These are phyloP conservation scores for Cosmopolites sordidus DNA, from an alignment of 2,888 invertebrate genomes.

Conservation along the genomic window DNA sequence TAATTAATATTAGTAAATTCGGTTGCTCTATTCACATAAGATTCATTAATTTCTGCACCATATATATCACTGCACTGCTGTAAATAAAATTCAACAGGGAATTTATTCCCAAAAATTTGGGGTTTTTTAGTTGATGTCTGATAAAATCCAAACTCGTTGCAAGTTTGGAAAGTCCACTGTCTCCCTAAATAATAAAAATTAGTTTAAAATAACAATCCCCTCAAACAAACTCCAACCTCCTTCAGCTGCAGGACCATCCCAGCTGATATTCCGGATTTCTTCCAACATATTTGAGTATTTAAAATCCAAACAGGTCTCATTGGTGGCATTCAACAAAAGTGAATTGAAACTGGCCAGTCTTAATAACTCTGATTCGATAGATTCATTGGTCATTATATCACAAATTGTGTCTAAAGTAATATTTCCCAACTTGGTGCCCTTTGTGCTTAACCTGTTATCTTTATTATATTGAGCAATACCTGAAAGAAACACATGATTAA, in stretches of 20 bases:
- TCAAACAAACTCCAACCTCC: too few species aligned
- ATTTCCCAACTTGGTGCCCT: constrained; percentile 56
- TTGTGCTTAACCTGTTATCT: constrained; percentile 73
- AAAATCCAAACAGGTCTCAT: constrained; percentile 77
- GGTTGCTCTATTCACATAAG: constrained; percentile 60
- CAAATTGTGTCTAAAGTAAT: constrained; percentile 81
- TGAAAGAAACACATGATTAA: not conserved
- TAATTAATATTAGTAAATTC: constrained; percentile 74
- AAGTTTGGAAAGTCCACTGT: constrained; percentile 93
- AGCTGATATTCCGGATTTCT: constrained; percentile 62
- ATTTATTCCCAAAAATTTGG: constrained; percentile 68
- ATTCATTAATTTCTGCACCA: constrained; percentile 63
- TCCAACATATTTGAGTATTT: constrained; percentile 73
- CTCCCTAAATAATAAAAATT: constrained; percentile 54
- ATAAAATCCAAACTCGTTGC: constrained; percentile 93
- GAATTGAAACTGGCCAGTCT: constrained; percentile 71
- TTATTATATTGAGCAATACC: constrained; percentile 90
- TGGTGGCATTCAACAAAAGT: constrained; percentile 60
- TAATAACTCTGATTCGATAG: constrained; percentile 56
- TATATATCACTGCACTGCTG: constrained; percentile 82
- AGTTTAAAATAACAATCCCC: too few species aligned
- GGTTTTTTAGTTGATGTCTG: constrained; percentile 74
- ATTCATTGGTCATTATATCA: constrained; percentile 63
- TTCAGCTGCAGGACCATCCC: constrained; percentile 60
- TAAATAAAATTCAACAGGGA: constrained; percentile 72